A percentile compares a stretch with the other conserved stretches of the same genome.
Conservation (phyloP, 2,113 vertebrate species). For the Passerina amoena region DNA sequence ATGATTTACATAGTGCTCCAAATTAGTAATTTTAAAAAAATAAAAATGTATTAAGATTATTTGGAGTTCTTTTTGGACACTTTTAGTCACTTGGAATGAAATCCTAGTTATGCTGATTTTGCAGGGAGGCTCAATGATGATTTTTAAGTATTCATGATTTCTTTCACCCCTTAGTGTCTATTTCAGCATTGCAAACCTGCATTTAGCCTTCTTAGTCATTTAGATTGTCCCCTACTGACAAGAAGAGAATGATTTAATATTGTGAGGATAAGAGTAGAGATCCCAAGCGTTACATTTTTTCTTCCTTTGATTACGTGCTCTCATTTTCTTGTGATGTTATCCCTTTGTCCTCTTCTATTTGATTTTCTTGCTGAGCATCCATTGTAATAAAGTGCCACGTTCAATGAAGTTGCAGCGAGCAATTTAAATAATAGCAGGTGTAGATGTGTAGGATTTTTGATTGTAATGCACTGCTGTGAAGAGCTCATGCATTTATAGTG, state of each 20-base stretch:
- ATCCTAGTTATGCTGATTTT: neutral
- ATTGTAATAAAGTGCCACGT: conserved; percentile 26
- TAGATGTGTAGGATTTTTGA: conserved; percentile 49
- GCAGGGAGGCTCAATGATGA: neutral
- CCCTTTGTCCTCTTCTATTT: conserved; percentile 46
- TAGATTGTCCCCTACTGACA: neutral
- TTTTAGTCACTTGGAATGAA: neutral
- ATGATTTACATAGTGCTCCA: neutral
- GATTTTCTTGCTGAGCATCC: conserved; percentile 45
- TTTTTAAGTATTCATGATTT: neutral
- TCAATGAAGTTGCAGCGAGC: conserved; percentile 28
- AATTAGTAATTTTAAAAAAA: neutral
- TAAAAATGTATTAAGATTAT: neutral
- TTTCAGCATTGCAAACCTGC: conserved; percentile 20
- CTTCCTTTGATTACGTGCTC: neutral
- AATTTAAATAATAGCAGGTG: conserved; percentile 51
- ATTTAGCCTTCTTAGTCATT: conserved; percentile 1
- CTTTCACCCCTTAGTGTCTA: neutral
- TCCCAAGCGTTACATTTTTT: neutral
- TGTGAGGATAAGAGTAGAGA: neutral
- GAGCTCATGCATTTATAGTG: conserved; percentile 48
- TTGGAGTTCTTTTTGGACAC: neutral
- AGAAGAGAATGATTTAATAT: conserved; percentile 30
- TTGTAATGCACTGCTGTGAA: conserved; percentile 15
- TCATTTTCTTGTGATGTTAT: neutral